Percentiles rank a stretch among this genome's conserved stretches.
These are phyloP conservation scores for Anoplolepis gracilipes DNA, from an alignment of 1,140 invertebrate species.

Conservation along the genomic window DNA sequence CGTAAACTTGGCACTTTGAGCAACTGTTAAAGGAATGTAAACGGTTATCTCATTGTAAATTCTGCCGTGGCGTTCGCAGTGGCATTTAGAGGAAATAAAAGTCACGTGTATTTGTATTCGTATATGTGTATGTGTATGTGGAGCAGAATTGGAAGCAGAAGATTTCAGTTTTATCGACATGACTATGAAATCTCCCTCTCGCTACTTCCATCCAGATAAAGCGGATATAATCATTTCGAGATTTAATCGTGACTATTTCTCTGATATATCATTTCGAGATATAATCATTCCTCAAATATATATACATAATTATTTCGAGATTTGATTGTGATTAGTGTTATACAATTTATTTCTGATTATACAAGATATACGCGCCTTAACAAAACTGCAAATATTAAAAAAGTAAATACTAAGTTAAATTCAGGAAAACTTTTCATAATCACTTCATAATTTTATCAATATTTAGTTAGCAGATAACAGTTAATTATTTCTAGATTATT, in stretches of 20 bases:
- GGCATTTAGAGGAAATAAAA: conserved; percentile 45
- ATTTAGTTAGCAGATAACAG: background rate
- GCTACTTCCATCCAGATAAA: conserved; percentile 3
- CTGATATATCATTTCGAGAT: background rate
- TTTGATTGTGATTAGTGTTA: conserved; percentile 21
- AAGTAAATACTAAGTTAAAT: conserved; percentile 21
- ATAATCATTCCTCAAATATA: too few relatives aligned
- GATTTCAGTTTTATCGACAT: conserved; percentile 67
- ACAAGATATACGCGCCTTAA: background rate
- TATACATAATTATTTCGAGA: background rate
- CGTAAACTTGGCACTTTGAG: background rate
- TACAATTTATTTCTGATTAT: background rate
- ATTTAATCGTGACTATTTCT: conserved; percentile 22
- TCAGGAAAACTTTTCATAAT: background rate
- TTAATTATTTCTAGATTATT: background rate
- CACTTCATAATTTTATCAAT: background rate
- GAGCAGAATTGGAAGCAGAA: conserved; percentile 20
- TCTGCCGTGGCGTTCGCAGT: background rate
- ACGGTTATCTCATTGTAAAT: conserved; percentile 48
- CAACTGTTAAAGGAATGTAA: conserved; percentile 35
- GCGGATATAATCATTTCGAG: conserved; percentile 43
- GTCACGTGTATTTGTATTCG: background rate
- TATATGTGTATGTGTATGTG: too few relatives aligned
- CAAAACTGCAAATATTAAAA: background rate
- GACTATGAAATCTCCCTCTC: conserved; percentile 15